These are phyloP conservation scores for Baccha elongata DNA, from an alignment of 2,888 invertebrate species.

Conservation along the genomic window DNA sequence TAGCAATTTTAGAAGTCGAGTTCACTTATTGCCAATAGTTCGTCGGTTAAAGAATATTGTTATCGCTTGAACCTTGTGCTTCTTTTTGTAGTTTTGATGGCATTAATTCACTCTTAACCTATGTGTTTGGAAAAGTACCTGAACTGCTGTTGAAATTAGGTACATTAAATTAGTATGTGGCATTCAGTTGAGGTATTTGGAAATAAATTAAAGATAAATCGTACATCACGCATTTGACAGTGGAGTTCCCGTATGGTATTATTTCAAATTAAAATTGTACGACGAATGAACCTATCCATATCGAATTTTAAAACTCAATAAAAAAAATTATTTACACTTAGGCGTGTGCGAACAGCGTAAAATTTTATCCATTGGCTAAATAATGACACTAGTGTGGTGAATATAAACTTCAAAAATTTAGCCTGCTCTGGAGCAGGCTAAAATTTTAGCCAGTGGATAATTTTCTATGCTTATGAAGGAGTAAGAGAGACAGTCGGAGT, in stretches of 20 bases:
- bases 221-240: conserved; percentile 46
- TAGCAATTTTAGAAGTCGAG: conserved; percentile 67
- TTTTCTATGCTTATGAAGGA: too few species aligned
- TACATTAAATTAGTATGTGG: conserved; percentile 62
- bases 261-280: conserved; percentile 21
- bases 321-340: too few species aligned
- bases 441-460: too few species aligned
- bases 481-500: too few species aligned
- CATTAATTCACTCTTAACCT: conserved; percentile 61
- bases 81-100: conserved; percentile 47
- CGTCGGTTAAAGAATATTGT: conserved; percentile 63
- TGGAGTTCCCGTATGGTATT: background rate
- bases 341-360: too few species aligned
- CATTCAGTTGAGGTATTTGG: conserved; percentile 62
- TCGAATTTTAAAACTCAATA: background rate
- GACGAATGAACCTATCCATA: background rate
- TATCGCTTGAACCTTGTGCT: conserved; percentile 70
- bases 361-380: too few species aligned
- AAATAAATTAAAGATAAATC: conserved; percentile 68
- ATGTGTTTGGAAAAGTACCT: background rate
- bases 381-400: too few species aligned
- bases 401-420: too few species aligned
- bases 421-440: too few species aligned
- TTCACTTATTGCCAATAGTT: conserved; percentile 71
- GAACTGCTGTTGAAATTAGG: conserved; percentile 45